phyloP scores from a whole-genome alignment of 2,888 invertebrate genomes.

The Adelognathus sp. region DNA sequence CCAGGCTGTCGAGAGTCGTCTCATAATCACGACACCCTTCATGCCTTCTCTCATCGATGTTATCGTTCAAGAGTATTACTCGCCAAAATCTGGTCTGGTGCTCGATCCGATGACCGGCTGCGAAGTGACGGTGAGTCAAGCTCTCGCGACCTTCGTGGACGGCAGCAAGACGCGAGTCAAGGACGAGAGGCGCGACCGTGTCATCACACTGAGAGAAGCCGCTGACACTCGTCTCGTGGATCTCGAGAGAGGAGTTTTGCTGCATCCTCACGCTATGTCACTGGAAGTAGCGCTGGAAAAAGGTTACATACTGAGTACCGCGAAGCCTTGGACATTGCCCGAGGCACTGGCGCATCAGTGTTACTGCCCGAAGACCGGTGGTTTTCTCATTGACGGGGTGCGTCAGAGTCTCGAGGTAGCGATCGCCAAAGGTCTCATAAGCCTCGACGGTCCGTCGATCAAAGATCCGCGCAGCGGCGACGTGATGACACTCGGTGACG shows the following conservation, averaged over 20 bases:
- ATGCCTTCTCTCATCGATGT: slow-evolving; percentile 89
- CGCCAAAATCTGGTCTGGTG: slow-evolving; percentile 88
- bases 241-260: slow-evolving; percentile 86
- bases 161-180: slow-evolving; percentile 88
- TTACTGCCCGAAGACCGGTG: slow-evolving; percentile 89
- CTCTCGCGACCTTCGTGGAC: slow-evolving; percentile 88
- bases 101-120: slow-evolving; percentile 90
- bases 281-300: slow-evolving; percentile 91
- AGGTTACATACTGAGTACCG: slow-evolving; percentile 90
- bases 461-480: slow-evolving; percentile 91
- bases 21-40: slow-evolving; percentile 88
- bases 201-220: slow-evolving; percentile 87
- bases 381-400: slow-evolving; percentile 87
- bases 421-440: slow-evolving; percentile 88
- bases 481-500: slow-evolving; percentile 90
- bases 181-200: slow-evolving; percentile 86
- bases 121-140: slow-evolving; percentile 88
- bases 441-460: slow-evolving; percentile 89
- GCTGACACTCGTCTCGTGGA: slow-evolving; percentile 88
- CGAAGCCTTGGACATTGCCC: slow-evolving; percentile 91
- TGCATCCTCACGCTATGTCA: slow-evolving; percentile 86
- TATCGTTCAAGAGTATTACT: slow-evolving; percentile 90
- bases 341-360: slow-evolving; percentile 91
- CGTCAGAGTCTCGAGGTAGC: slow-evolving; percentile 89
- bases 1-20: slow-evolving; percentile 86